Conservation (phyloP, 2,113 vertebrate genomes). For the Bos indicus region DNA sequence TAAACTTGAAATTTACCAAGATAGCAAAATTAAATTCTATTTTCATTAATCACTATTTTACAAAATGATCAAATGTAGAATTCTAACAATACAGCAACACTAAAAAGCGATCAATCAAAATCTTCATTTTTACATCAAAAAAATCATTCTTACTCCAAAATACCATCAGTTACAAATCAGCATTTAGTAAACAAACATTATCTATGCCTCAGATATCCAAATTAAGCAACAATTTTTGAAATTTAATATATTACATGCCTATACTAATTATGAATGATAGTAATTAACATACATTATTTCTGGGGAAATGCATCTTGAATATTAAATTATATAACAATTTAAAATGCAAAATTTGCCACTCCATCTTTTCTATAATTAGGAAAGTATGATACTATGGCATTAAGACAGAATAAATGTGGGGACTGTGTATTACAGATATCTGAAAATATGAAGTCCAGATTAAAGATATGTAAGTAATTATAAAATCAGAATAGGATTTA, state of each 20-base stretch:
- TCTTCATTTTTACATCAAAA: constrained; percentile 53
- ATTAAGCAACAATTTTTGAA: neutral
- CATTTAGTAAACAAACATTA: neutral
- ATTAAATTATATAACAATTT: neutral
- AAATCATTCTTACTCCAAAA: constrained; percentile 38
- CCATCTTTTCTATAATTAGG: neutral
- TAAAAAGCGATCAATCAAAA: constrained; percentile 24
- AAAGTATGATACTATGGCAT: neutral
- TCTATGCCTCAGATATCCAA: neutral
- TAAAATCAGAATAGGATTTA: neutral
- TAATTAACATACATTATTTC: neutral
- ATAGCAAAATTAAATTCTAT: constrained; percentile 75
- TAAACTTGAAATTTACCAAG: constrained; percentile 75
- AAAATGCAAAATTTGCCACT: neutral
- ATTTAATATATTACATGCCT: neutral
- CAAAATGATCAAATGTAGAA: constrained; percentile 20
- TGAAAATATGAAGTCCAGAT: neutral
- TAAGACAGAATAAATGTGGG: neutral
- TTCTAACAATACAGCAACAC: constrained; percentile 20
- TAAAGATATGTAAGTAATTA: neutral
- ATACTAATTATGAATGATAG: constrained; percentile 9
- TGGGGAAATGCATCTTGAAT: neutral
- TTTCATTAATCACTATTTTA: constrained; percentile 27
- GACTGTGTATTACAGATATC: neutral
- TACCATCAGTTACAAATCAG: neutral